A percentile compares a stretch with the other conserved stretches of the same genome.
These are phyloP conservation scores for Oncorhynchus kisutch DNA, from an alignment of 2,113 vertebrate genomes.

Conservation along the genomic window DNA sequence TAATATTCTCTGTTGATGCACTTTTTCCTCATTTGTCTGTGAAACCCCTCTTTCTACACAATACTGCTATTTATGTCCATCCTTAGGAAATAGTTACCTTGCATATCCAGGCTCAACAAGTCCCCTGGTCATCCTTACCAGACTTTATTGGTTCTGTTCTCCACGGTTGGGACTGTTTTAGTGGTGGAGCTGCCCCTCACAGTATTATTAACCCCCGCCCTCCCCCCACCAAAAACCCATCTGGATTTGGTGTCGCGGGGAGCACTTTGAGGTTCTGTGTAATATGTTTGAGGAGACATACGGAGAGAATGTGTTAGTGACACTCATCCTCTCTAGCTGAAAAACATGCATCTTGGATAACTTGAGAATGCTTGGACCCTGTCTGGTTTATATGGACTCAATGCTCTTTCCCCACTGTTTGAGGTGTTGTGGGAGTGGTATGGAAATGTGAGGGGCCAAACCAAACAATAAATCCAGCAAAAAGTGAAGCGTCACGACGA, in stretches of 20 bases:
- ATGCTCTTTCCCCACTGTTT: not conserved
- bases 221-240: slow-evolving; percentile 39
- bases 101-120: not conserved
- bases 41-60: too few species aligned
- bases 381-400: not conserved
- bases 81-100: not conserved
- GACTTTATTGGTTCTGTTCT: slow-evolving; percentile 16
- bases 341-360: not conserved
- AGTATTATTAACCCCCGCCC: not conserved
- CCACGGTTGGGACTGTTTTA: slow-evolving; percentile 8
- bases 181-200: slow-evolving; percentile 45
- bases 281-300: not conserved
- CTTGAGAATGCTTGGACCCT: not conserved
- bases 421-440: not conserved
- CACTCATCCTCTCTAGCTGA: not conserved
- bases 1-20: too few species aligned
- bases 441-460: not conserved
- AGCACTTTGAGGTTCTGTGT: slow-evolving; percentile 13
- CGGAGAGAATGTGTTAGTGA: slow-evolving; percentile 38
- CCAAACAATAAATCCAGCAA: not conserved
- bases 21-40: too few species aligned
- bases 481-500: not conserved
- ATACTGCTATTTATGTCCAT: too few species aligned
- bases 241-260: slow-evolving; percentile 64
- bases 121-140: not conserved